A percentile compares a stretch with the other conserved stretches of the same genome.
These are phyloP conservation scores for Sakesphorus luctuosus DNA, from an alignment of 2,113 vertebrate species.

Conservation along the genomic window DNA sequence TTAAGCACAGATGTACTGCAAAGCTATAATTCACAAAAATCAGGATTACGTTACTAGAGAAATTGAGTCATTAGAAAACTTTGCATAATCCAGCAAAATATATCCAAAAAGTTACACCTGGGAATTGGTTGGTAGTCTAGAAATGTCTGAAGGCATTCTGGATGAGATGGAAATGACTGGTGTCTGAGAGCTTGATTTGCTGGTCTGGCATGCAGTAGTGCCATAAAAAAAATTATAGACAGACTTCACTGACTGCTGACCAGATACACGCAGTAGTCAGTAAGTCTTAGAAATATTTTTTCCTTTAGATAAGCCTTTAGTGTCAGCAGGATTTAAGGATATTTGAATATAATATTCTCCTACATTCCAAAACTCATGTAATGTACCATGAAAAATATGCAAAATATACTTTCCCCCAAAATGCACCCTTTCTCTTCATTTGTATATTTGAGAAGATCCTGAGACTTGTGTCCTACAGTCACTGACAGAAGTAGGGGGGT, in stretches of 20 bases:
- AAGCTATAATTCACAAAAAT: background rate
- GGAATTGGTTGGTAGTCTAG: background rate
- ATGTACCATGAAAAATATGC: background rate
- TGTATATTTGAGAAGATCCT: background rate
- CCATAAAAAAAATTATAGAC: background rate
- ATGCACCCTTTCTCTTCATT: background rate
- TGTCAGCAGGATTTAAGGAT: background rate
- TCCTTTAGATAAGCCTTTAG: accelerated
- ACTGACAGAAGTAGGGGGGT: background rate
- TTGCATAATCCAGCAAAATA: background rate
- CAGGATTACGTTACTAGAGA: background rate
- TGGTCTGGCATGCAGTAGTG: background rate
- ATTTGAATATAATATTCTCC: background rate
- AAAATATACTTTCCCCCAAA: background rate
- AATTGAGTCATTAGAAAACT: background rate
- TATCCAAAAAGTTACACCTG: background rate
- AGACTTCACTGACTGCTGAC: background rate
- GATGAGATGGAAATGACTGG: background rate
- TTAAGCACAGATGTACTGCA: background rate
- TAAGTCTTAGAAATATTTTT: background rate
- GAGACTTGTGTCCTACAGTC: background rate
- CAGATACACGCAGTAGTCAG: background rate
- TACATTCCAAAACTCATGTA: background rate
- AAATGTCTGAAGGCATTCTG: background rate
- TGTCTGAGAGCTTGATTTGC: background rate